Percentiles rank a stretch among this genome's conserved stretches.
Conservation (phyloP, 1,140 invertebrate genomes). For the Pogonus chalceus region DNA sequence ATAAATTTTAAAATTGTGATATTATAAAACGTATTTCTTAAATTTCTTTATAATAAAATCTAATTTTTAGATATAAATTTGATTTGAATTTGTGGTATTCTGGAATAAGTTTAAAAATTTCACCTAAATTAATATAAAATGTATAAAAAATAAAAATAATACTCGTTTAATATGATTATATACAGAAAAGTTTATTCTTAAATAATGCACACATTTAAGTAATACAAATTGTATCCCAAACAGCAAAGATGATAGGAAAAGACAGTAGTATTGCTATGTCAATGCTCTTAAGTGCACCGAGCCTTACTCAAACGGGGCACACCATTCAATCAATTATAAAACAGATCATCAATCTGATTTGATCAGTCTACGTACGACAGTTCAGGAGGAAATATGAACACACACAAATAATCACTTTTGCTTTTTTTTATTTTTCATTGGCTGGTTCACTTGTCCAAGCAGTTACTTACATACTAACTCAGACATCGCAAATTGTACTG, state of each 20-base stretch:
- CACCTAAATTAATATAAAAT: too few species aligned
- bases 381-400: background rate
- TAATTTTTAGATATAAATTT: too few species aligned
- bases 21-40: too few species aligned
- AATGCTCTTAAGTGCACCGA: background rate
- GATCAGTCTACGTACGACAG: background rate
- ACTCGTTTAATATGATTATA: constrained; percentile 3
- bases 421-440: background rate
- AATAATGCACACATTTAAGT: constrained; percentile 7
- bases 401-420: background rate
- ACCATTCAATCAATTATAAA: background rate
- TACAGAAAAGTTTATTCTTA: constrained; percentile 7
- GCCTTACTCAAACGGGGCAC: background rate
- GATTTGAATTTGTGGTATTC: too few species aligned
- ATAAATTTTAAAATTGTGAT: too few species aligned
- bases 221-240: constrained; percentile 7
- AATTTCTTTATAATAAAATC: too few species aligned
- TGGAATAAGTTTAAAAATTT: too few species aligned
- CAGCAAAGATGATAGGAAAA: constrained; percentile 5
- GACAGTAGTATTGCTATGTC: constrained; percentile 7
- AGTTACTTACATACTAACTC: background rate
- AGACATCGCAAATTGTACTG: background rate
- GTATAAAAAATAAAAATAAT: too few species aligned
- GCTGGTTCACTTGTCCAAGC: background rate
- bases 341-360: background rate